Base-by-base conservation (phyloP, 2,797 vertebrate genomes). In the Alcedo quadribrachys region DNA sequence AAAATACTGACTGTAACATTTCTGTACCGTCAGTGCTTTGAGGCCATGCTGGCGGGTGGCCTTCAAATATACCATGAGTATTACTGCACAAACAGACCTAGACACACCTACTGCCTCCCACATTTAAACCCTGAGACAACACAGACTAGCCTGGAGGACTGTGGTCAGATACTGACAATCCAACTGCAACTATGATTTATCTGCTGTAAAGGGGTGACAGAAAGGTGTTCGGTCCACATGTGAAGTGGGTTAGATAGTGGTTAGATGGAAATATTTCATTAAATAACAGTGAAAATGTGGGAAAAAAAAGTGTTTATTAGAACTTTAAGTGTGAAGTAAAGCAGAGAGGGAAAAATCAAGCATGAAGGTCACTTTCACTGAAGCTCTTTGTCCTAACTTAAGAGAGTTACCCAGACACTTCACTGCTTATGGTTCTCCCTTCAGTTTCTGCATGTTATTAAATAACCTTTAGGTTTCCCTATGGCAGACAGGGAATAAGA, bases 321-420 rank as follows among this genome's bases (percentile, higher is more conserved):
- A 87, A 25, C 25, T 70, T 85, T 33, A 74, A 55, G 88, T 1
- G 5, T 40, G 35, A 12, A 85, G 21, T 33, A 82, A 88, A 45
- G 20, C 45, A 87, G 74, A 83, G 48, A 78, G 35, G 24, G 37
- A 54, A 73, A 61, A 30, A 80, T 69, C 60, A 87, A 80, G 75
- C 11, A 1, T 37, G 87, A 92, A 93, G 83, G 86, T 73, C 76
- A 84, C 87, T 92, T 95, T 86, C 65, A 93, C 28, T 32, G 15
- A 86, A 93, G 68, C 15, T 13, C 87, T 96, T 93, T 32, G 91
- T 94, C 93, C 73, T 87, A 79, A 89, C 68, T 95, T 69, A 62
- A 62, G 76, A 78, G 62, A 78, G 67, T 68, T 76, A 82, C 61
- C 21, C 81, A 62, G 76, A 94, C 35, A 81, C 78, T 68, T 27